phyloP scores from a whole-genome alignment of 2,888 invertebrate genomes.

The Drosophila gaucha region DNA sequence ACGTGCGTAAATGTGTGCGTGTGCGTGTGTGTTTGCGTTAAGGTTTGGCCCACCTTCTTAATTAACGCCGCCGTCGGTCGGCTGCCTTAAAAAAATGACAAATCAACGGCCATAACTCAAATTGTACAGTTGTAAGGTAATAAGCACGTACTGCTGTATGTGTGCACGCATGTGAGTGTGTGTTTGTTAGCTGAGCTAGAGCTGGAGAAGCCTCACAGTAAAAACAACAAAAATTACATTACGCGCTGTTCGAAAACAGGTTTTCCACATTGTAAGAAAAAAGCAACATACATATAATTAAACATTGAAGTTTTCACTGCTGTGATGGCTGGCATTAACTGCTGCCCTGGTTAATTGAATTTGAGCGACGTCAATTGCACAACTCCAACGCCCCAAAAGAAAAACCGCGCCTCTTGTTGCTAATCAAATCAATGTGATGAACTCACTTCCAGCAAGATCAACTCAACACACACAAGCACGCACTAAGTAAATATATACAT shows the following conservation, averaged over 20 bases:
- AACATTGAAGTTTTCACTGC: conserved; percentile 51
- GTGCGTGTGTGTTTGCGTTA: neutral
- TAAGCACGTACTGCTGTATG: conserved; percentile 43
- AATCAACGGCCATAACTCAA: conserved; percentile 52
- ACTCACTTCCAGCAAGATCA: conserved; percentile 61
- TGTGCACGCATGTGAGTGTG: neutral
- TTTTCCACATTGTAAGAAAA: conserved; percentile 38
- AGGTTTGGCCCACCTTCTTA: conserved; percentile 46
- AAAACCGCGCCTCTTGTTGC: conserved; percentile 44
- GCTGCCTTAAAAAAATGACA: conserved; percentile 31
- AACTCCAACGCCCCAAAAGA: conserved; percentile 24
- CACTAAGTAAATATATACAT: conserved; percentile 18
- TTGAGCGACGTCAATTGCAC: conserved; percentile 42
- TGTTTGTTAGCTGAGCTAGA: conserved; percentile 12
- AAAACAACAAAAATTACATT: conserved; percentile 26
- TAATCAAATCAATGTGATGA: conserved; percentile 64
- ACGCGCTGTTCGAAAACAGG: conserved; percentile 37
- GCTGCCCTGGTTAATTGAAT: conserved; percentile 45
- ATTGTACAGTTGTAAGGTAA: conserved; percentile 59
- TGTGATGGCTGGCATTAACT: conserved; percentile 61
- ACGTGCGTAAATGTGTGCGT: conserved; percentile 5
- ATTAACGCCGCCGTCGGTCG: conserved; percentile 32
- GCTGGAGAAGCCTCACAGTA: conserved; percentile 49
- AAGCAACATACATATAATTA: conserved; percentile 17
- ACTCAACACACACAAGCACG: conserved; percentile 12